phyloP scores from a whole-genome alignment of 2,797 vertebrate species.

The Rousettus madagascariensis region DNA sequence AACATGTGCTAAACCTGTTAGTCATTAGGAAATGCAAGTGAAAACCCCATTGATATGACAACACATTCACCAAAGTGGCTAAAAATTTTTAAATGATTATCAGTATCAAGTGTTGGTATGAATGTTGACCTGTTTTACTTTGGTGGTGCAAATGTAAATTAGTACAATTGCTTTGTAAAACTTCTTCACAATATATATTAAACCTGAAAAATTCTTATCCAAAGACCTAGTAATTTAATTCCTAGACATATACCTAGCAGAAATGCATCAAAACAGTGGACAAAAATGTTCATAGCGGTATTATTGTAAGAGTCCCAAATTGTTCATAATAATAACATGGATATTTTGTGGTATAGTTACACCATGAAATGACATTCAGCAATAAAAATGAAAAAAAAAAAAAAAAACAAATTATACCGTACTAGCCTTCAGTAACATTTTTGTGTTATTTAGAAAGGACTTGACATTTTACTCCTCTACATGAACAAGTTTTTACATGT shows the following conservation, averaged over 20 bases:
- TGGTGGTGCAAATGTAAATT: neutral
- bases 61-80: neutral
- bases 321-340: neutral
- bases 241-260: neutral
- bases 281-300: neutral
- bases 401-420: neutral
- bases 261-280: constrained; percentile 3
- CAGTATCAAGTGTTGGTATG: neutral
- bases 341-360: neutral
- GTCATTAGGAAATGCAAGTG: neutral
- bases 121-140: neutral
- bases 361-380: neutral
- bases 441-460: neutral
- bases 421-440: neutral
- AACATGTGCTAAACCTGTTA: neutral
- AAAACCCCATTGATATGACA: neutral
- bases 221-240: neutral
- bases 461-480: neutral
- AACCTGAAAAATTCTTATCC: neutral
- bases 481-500: neutral
- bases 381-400: neutral
- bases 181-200: neutral
- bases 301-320: neutral
- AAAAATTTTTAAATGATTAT: neutral
- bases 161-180: neutral